phyloP scores from a whole-genome alignment of 2,797 vertebrate genomes.

The Semotilus atromaculatus region DNA sequence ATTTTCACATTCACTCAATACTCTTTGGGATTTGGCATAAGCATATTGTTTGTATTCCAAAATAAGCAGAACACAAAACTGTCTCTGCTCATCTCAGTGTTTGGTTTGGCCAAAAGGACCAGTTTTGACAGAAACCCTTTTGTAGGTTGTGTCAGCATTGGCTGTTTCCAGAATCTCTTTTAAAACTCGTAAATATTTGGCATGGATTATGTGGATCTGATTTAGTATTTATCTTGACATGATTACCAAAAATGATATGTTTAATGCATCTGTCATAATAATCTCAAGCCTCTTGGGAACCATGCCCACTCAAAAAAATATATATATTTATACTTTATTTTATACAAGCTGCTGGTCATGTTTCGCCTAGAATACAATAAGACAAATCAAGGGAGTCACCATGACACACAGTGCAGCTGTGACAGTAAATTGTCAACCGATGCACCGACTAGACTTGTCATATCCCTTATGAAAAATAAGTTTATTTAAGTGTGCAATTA shows the following conservation, averaged over 20 bases:
- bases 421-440: not conserved
- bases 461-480: no score
- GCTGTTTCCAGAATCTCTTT: not conserved
- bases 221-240: not conserved
- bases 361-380: not conserved
- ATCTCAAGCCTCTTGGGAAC: not conserved
- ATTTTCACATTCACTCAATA: conserved; percentile 4
- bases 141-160: conserved; percentile 9
- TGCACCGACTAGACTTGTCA: not conserved
- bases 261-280: not conserved
- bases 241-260: not conserved
- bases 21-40: conserved; percentile 14
- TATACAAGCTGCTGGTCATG: not conserved
- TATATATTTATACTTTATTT: not conserved
- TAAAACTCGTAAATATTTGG: conserved; percentile 19
- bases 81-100: conserved; percentile 40
- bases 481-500: no score
- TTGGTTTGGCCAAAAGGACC: conserved; percentile 39
- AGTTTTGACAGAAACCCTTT: conserved; percentile 17
- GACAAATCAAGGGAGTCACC: not conserved
- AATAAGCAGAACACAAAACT: conserved; percentile 48
- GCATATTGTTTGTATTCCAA: conserved; percentile 45
- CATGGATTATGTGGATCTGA: not conserved
- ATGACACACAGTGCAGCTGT: conserved; percentile 14
- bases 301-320: not conserved